These are phyloP conservation scores for Aphis gossypii DNA, from an alignment of 1,140 invertebrate species.

Conservation along the genomic window DNA sequence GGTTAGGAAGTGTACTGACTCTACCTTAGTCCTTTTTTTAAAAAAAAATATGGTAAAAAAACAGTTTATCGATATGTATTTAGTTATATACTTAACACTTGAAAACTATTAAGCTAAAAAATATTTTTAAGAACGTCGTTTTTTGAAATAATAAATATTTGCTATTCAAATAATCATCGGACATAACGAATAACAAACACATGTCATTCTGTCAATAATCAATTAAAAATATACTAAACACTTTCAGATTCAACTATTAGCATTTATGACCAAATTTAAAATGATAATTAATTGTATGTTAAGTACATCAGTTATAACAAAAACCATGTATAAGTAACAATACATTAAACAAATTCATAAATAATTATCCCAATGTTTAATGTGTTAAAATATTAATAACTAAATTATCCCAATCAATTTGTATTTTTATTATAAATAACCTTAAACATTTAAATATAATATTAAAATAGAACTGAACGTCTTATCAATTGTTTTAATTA, in stretches of 20 bases:
- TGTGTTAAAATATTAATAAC: neutral
- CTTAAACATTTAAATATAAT: neutral
- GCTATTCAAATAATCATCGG: neutral
- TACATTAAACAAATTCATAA: neutral
- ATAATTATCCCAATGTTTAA: neutral
- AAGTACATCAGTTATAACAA: neutral
- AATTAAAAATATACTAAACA: neutral
- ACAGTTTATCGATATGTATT: no score
- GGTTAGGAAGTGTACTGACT: no score
- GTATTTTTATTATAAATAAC: neutral
- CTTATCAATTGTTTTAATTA: neutral
- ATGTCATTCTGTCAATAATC: neutral
- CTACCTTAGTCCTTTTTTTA: no score
- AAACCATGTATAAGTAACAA: neutral
- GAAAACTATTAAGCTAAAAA: neutral
- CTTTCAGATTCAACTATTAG: constrained; percentile 1
- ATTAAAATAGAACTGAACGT: neutral
- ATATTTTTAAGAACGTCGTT: neutral
- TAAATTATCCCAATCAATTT: neutral
- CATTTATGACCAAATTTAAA: neutral
- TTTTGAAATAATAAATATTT: neutral
- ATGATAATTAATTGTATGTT: neutral
- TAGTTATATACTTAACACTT: no score
- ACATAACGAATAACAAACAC: neutral
- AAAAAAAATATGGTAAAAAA: no score